Conservation (phyloP, 2,888 invertebrate species). For the Eupithecia centaureata region DNA sequence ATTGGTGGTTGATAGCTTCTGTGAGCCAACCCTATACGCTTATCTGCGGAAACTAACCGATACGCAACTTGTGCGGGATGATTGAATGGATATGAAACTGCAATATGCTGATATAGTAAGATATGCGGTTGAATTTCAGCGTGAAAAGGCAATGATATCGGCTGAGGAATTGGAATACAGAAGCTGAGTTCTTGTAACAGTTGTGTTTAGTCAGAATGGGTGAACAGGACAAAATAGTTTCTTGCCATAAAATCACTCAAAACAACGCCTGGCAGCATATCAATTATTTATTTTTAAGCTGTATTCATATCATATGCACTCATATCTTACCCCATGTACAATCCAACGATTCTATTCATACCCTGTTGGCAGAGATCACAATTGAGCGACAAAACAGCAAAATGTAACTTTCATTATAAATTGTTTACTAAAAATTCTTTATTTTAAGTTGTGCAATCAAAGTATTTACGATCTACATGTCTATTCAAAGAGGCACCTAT, state of each 20-base stretch:
- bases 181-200: neutral
- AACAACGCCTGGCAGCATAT: neutral
- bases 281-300: no score
- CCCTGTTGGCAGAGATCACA: no score
- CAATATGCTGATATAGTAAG: slow-evolving; percentile 4
- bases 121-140: slow-evolving; percentile 10
- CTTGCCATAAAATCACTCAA: neutral
- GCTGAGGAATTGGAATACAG: neutral
- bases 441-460: no score
- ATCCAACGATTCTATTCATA: no score
- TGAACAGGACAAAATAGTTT: neutral
- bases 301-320: no score
- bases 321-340: no score
- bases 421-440: no score
- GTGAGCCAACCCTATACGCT: neutral
- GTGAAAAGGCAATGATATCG: slow-evolving; percentile 10
- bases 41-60: neutral
- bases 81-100: slow-evolving; percentile 26
- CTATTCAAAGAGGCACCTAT: neutral
- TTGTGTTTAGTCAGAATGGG: neutral
- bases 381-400: no score
- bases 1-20: neutral
- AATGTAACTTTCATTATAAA: no score
- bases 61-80: slow-evolving; percentile 1
- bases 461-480: no score